A percentile compares a stretch with the other conserved stretches of the same genome.
phyloP scores from a whole-genome alignment of 2,797 vertebrate genomes.

The Acrossocheilus wenchowensis region DNA sequence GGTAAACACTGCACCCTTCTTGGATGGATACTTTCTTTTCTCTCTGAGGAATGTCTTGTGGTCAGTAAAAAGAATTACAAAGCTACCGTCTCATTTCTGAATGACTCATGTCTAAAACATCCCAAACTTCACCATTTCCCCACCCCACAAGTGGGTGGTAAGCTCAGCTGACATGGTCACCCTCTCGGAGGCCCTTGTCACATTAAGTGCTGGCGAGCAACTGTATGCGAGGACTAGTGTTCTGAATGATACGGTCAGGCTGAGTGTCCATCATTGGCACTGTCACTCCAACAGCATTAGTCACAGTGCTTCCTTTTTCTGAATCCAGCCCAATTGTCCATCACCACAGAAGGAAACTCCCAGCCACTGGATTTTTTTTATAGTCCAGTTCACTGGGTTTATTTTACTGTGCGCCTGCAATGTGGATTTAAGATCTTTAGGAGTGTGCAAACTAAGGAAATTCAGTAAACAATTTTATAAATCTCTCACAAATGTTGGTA shows the following conservation, averaged over 20 bases:
- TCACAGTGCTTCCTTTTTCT: slow-evolving; percentile 51
- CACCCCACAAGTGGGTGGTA: slow-evolving; percentile 30
- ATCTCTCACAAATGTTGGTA: background rate
- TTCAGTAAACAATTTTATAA: background rate
- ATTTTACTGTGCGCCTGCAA: slow-evolving; percentile 11
- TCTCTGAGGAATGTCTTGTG: slow-evolving; percentile 21
- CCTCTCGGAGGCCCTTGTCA: background rate
- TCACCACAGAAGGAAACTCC: slow-evolving; percentile 29
- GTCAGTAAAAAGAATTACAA: background rate
- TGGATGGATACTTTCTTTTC: background rate
- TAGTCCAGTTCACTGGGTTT: background rate
- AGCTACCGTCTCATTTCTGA: slow-evolving; percentile 18
- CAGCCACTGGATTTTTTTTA: slow-evolving; percentile 24
- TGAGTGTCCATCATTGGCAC: slow-evolving; percentile 39
- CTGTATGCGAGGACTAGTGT: slow-evolving; percentile 18
- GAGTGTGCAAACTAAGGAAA: background rate
- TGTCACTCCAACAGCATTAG: slow-evolving; percentile 36
- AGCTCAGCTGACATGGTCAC: slow-evolving; percentile 13
- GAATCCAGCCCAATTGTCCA: slow-evolving; percentile 21
- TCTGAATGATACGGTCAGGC: slow-evolving; percentile 29
- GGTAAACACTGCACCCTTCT: background rate
- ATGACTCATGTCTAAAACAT: slow-evolving; percentile 38
- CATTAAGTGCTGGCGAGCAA: background rate
- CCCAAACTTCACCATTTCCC: slow-evolving; percentile 32
- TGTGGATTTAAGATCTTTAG: background rate